Conservation (phyloP, 2,888 invertebrate genomes). For the Cataglyphis rosenhaueri region DNA sequence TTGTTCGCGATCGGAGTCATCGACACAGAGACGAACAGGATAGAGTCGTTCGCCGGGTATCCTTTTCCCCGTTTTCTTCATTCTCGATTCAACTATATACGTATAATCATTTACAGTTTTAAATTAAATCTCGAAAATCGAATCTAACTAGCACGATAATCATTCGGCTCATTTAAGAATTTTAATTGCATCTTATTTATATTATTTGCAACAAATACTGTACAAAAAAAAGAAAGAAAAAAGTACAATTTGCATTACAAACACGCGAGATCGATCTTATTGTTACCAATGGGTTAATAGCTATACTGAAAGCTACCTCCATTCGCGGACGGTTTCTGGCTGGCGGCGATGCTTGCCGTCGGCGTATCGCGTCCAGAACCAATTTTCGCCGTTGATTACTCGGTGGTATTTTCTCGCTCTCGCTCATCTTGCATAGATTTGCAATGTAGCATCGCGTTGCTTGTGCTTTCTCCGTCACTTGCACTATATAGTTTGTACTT, state of each 20-base stretch:
- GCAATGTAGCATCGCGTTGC: conserved; percentile 84
- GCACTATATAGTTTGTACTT: conserved; percentile 79
- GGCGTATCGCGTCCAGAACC: conserved; percentile 77
- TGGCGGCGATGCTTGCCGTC: conserved; percentile 56
- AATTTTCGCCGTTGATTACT: conserved; percentile 81
- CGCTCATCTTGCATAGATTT: conserved; percentile 86
- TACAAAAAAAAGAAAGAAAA: conserved; percentile 75
- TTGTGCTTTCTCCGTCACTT: conserved; percentile 45
- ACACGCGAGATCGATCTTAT: conserved; percentile 49
- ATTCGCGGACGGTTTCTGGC: conserved; percentile 77
- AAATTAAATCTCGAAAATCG: conserved; percentile 60
- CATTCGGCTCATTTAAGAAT: conserved; percentile 51
- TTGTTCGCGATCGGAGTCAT: conserved; percentile 37
- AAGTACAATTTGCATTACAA: conserved; percentile 69
- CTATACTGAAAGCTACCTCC: conserved; percentile 71
- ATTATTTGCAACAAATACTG: conserved; percentile 82
- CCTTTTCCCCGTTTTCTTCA: conserved; percentile 4
- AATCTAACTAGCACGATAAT: conserved; percentile 66
- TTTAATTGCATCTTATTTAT: conserved; percentile 71
- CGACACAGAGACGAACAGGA: conserved; percentile 29
- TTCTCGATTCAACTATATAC: conserved; percentile 12
- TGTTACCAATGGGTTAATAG: conserved; percentile 43
- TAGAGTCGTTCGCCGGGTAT: conserved; percentile 22
- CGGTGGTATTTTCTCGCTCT: conserved; percentile 61
- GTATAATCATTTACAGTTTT: conserved; percentile 31